These are phyloP conservation scores for Alligator mississippiensis DNA, from an alignment of 2,113 vertebrate species.

Conservation along the genomic window DNA sequence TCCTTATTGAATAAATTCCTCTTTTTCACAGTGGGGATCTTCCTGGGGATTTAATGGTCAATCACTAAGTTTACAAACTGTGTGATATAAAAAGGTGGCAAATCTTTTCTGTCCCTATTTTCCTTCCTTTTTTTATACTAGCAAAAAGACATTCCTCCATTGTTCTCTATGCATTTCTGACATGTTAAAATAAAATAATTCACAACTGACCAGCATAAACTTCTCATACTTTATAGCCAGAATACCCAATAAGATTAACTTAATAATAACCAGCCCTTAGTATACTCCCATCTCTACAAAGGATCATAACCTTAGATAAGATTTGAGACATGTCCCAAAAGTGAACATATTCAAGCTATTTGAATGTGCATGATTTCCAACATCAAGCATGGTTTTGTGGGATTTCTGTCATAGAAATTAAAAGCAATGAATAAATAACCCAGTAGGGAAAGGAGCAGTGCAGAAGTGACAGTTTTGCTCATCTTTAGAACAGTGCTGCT, in stretches of 20 bases:
- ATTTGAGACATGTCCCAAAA: not conserved
- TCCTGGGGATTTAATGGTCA: not conserved
- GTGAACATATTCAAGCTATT: not conserved
- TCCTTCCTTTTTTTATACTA: not conserved
- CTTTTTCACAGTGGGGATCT: not conserved
- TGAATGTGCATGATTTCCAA: not conserved
- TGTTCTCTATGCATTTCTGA: not conserved
- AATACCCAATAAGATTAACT: not conserved
- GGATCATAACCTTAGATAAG: not conserved
- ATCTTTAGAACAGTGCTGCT: no score
- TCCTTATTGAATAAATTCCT: not conserved
- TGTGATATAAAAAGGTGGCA: not conserved
- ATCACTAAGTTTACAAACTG: not conserved
- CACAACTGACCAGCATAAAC: slow-evolving; percentile 2
- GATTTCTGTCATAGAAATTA: not conserved
- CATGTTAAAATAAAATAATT: not conserved
- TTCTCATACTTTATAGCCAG: not conserved
- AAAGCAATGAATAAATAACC: not conserved
- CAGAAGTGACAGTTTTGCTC: not conserved
- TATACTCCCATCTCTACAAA: not conserved
- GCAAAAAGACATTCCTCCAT: not conserved
- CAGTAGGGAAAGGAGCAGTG: not conserved
- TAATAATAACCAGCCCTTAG: not conserved
- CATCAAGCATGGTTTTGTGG: not conserved
- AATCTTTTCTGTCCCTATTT: not conserved